Base-by-base conservation (phyloP, 1,140 invertebrate species). In the Agraylea sexmaculata region DNA sequence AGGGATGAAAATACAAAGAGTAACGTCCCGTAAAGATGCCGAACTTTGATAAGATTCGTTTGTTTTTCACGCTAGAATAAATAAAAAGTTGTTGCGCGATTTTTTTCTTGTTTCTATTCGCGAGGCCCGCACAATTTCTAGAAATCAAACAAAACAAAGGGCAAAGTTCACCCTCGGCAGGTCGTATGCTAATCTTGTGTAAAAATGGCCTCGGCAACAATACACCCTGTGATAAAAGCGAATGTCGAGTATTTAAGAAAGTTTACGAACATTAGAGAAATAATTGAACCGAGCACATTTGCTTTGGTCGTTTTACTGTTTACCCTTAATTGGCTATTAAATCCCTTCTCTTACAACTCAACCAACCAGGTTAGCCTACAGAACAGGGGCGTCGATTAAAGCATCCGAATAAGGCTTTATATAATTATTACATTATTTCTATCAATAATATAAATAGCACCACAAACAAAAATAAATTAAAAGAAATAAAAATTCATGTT, bases 11-110 rank as follows among this genome's bases (percentile, higher is more conserved):
- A 48, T 42, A 49, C 38, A 43, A 42, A 43, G 45, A 49, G 46
- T 49, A 49, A 49, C 46, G 40, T 49, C 35, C 32, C 46, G 46
- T 49, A 38, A 49, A 49, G 46, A 49, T 49, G 42, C 35, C 32
- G 19, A 49, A 49, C 46, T 42, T 44, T 42, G 46, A 49, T 49
- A 49, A 49, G 40, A 41, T 43, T 35, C 36, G 33, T 43, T 45
- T 44, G 37, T 42, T 49, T 49, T 48, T 42, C 35, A 25, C 40
- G 39, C 46, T 49, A 45, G 46, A 45, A 45, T 49, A 49, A 49
- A 49, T 49, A 49, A 45, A 49, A 42, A 35, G 42, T 45, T 35
- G 20, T 33, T 21, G 18, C 31, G 29, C 32, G 20, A 8, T 25
- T 29, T 29, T 37, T 34, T 28, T 40, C 11, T 12, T 16, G 16